These are phyloP conservation scores for Hydrophis major DNA, from an alignment of 2,797 vertebrate species.

Conservation along the genomic window DNA sequence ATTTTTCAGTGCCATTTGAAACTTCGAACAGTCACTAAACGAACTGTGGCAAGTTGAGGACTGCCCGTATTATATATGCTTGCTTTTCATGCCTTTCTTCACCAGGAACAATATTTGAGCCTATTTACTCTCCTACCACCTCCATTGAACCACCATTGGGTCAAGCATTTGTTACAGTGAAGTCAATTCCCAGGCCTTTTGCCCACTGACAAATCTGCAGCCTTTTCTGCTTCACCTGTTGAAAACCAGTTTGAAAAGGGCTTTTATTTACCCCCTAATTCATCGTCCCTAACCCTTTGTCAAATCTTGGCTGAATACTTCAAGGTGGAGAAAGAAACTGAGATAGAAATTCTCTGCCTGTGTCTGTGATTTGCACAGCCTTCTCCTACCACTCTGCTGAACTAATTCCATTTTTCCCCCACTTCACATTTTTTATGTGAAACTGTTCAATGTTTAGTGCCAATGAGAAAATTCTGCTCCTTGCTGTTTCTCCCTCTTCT, in stretches of 20 bases:
- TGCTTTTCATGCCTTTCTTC: not conserved
- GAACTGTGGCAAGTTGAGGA: no score
- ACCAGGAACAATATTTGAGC: slow-evolving; percentile 64
- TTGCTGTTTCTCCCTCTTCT: not conserved
- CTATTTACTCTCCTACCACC: slow-evolving; percentile 61
- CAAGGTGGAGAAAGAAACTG: slow-evolving; percentile 31
- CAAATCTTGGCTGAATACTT: slow-evolving; percentile 52
- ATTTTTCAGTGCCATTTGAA: no score
- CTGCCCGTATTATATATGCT: slow-evolving; percentile 23
- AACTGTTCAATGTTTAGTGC: slow-evolving; percentile 15
- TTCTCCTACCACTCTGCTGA: slow-evolving; percentile 4
- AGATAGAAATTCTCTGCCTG: slow-evolving; percentile 42
- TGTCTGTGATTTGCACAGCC: slow-evolving; percentile 32
- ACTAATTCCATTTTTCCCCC: slow-evolving; percentile 38
- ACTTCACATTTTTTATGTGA: slow-evolving; percentile 48
- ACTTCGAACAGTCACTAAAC: no score
- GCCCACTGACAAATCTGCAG: slow-evolving; percentile 50
- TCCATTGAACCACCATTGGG: slow-evolving; percentile 65
- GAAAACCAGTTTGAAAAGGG: slow-evolving; percentile 54
- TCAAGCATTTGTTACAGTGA: slow-evolving; percentile 63
- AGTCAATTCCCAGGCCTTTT: slow-evolving; percentile 58
- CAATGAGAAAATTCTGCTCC: not conserved
- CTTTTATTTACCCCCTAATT: slow-evolving; percentile 58
- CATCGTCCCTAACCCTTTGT: slow-evolving; percentile 63
- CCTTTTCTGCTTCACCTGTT: slow-evolving; percentile 60